Base-by-base conservation (phyloP, 2,888 invertebrate genomes). In the Eupithecia centaureata region DNA sequence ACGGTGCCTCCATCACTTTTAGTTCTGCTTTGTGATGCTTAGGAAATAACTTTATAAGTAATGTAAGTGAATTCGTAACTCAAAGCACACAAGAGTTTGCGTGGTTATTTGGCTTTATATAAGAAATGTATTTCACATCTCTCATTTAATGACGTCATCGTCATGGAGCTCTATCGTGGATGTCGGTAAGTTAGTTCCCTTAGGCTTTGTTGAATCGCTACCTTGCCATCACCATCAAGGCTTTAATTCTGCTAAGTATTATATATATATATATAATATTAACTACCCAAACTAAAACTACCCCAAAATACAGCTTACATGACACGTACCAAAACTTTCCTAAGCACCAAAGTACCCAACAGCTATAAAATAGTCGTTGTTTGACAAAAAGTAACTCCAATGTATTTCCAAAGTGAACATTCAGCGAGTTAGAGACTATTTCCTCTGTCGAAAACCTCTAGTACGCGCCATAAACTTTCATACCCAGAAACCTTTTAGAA, bases 401-500 rank as follows among this genome's bases (percentile, higher is more conserved):
- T 56, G 13, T 57, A 30, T 58, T 57, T 12, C 15, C 28, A 18
- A 61, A 61, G 33, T 27, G 32, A 47, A 32, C 28, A 32, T 18
- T 54, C 58, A 30, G 30, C 35, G 59, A 52, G 58, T 63, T 60
- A 52, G 61, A 27, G 58, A 54, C 25, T 56, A 64, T 58, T 64
- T 59, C 51, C 57, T 51, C 27, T 47, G 15, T 56, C 51, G 61
- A 61, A 63, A 54, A 77, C 73, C 72, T 76, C 67, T 76, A 79
- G 80, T 79, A 82, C 77, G 79, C 75, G 73, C 77, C 77, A 82
- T 86, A 85, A 86, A 87, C 78, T 86, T 89, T 83, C 82, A 85
- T 85, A 82, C 77, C 79, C 80, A 76, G 80, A 84, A 87, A 82
- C 86, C 85, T 86, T 87, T 89, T 86, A 82, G 82, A 85, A 91